Base-by-base conservation (phyloP, 2,113 vertebrate species). In the Monopterus albus region DNA sequence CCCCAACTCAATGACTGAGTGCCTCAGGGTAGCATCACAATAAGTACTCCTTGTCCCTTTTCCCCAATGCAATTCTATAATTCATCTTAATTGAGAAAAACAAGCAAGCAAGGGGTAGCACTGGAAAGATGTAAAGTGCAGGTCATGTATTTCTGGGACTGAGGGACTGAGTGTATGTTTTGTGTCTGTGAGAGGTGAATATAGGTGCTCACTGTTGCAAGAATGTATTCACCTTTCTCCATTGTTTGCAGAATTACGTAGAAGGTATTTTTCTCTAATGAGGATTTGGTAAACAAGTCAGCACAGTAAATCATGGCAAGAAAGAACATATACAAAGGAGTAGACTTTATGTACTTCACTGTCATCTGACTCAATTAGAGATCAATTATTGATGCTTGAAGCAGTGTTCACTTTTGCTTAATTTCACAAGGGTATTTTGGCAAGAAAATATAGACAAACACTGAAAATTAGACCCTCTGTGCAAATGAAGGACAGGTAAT, bases 1-100 rank as follows among this genome's bases (percentile, higher is more conserved):
- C 76, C 82, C 65, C 83, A 71, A 78, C 75, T 87, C 77, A 84
- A 49, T 76, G 87, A 79, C 69, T 45, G 81, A 73, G 62, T 17
- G 72, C 80, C 87, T 62, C 26, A 6, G 85, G 88, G 84, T 75
- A 78, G 71, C 79, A 56, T 69, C 70, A 82, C 74, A 81, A 79
- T 71, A 81, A 82, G 65, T 43, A 36, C 78, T 84, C 65, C 65
- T 68, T 69, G 71, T 88, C 80, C 70, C 62, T 17, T 69, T 63
- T 83, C 78, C 76, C 84, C 78, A 28, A 52, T 79, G 82, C 73
- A 75, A 76, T 87, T 90, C 84, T 84, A 92, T 91, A 90, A 93
- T 93, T 93, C 69, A 91, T 92, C 86, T 84, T 87, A 89, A 93
- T 91, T 89, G 83, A 88, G 82, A 84, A 84, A 82, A 87, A 86